A percentile compares a stretch with the other conserved stretches of the same genome.
Evolutionary conservation across 92 coral and sea anemone species (phyloP).

Genomic region (Bergia puertoricense): DNA sequence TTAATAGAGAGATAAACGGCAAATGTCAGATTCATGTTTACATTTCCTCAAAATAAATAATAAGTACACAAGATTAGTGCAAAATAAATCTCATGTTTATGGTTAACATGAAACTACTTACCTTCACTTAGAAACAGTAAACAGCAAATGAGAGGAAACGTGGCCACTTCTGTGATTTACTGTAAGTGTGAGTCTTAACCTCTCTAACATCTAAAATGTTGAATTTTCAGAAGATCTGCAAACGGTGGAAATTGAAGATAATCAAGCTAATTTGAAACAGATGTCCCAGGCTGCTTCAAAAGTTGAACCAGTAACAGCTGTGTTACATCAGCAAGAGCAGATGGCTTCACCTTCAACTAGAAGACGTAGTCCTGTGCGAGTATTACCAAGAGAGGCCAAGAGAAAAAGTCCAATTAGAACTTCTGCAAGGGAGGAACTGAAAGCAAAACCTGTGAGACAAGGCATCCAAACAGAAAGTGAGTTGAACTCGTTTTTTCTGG

Average conservation of each 20-base stretch:
- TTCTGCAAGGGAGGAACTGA: slow-evolving; percentile 39
- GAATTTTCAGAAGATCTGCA: background rate
- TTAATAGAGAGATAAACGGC: no score
- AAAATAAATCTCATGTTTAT: no score
- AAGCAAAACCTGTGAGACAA: slow-evolving; percentile 26
- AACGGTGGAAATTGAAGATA: background rate
- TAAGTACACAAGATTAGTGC: no score
- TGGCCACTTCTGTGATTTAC: no score
- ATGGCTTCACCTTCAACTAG: background rate
- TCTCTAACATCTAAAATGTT: background rate
- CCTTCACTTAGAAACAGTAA: no score
- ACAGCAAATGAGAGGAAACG: background rate
- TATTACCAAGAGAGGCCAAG: slow-evolving; percentile 44
- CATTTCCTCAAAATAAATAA: no score
- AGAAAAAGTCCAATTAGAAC: slow-evolving; percentile 62
- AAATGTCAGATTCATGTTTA: no score
- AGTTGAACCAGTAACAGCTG: slow-evolving; percentile 4
- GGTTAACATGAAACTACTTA: no score
- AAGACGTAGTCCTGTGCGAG: slow-evolving; percentile 18
- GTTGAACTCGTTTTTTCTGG: background rate
- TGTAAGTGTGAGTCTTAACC: no score
- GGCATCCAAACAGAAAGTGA: slow-evolving; percentile 46
- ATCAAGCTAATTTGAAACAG: background rate
- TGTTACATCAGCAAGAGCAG: slow-evolving; percentile 20
- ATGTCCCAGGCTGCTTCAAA: background rate